Evolutionary conservation across 2,888 invertebrate species (phyloP).

Genomic region (Drosophila seclusa): DNA sequence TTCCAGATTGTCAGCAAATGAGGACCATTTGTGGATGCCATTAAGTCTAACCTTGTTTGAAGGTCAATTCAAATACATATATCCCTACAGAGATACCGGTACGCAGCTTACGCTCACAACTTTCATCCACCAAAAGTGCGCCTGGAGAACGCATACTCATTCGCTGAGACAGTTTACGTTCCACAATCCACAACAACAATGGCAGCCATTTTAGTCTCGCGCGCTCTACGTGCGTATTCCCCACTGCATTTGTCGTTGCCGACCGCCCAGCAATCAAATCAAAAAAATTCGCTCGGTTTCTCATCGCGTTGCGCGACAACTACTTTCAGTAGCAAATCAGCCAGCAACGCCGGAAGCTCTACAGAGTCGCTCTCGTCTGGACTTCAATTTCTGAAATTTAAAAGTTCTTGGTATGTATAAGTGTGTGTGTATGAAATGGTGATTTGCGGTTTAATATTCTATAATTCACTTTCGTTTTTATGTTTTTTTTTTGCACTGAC

Average conservation of each 20-base stretch:
- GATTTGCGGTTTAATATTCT: slow-evolving; percentile 19
- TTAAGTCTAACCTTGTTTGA: slow-evolving; percentile 67
- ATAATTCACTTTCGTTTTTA: slow-evolving; percentile 16
- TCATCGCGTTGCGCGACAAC: slow-evolving; percentile 30
- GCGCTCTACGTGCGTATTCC: slow-evolving; percentile 39
- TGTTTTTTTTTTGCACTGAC: slow-evolving; percentile 21
- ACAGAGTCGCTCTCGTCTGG: slow-evolving; percentile 56
- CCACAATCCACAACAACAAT: slow-evolving; percentile 62
- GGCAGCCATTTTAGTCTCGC: slow-evolving; percentile 43
- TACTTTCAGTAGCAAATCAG: slow-evolving; percentile 70
- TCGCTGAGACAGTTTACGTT: slow-evolving; percentile 16
- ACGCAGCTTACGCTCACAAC: slow-evolving; percentile 29
- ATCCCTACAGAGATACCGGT: slow-evolving; percentile 31
- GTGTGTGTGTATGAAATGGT: slow-evolving; percentile 24
- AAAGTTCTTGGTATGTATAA: slow-evolving; percentile 71
- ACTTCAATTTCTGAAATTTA: slow-evolving; percentile 61
- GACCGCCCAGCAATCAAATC: slow-evolving; percentile 9
- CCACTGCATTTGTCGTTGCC: slow-evolving; percentile 33
- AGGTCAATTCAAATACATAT: slow-evolving; percentile 59
- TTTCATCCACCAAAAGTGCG: slow-evolving; percentile 15
- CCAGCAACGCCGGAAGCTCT: slow-evolving; percentile 66
- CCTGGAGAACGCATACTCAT: slow-evolving; percentile 47
- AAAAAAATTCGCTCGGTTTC: slow-evolving; percentile 17
- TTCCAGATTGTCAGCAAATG: slow-evolving; percentile 8
- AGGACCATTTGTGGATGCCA: slow-evolving; percentile 45